phyloP scores from a whole-genome alignment of 2,888 invertebrate species.

The Epinotia demarniana region DNA sequence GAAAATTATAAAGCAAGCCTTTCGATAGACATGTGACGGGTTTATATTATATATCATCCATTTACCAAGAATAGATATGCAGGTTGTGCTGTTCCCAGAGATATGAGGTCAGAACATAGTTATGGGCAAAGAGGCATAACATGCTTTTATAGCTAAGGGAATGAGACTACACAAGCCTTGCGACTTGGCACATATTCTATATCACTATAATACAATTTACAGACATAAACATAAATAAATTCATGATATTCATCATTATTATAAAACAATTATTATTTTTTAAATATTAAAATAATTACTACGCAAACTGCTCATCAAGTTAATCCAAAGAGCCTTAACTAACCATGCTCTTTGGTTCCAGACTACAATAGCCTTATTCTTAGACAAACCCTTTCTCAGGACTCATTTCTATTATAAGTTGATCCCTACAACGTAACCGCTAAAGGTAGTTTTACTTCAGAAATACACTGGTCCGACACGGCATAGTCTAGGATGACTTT shows the following conservation, averaged over 20 bases:
- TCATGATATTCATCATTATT: neutral
- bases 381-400: too few species aligned
- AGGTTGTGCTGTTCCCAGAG: slow-evolving; percentile 21
- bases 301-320: neutral
- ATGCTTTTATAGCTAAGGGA: too few species aligned
- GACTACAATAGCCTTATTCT: neutral
- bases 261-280: too few species aligned
- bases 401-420: too few species aligned
- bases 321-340: too few species aligned
- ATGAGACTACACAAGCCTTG: too few species aligned
- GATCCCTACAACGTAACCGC: neutral
- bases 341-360: neutral
- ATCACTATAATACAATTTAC: too few species aligned
- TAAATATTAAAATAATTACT: too few species aligned
- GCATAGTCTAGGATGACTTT: neutral
- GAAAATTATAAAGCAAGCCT: slow-evolving; percentile 1
- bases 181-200: neutral
- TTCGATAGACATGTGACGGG: neutral
- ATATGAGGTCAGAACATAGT: neutral
- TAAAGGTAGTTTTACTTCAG: neutral
- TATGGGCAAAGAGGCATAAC: neutral
- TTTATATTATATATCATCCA: neutral
- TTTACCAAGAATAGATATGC: slow-evolving; percentile 23
- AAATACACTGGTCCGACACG: neutral
- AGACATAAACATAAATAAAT: neutral